Evolutionary conservation across 2,888 invertebrate species (phyloP).

Genomic region (Brachylomia viminalis): DNA sequence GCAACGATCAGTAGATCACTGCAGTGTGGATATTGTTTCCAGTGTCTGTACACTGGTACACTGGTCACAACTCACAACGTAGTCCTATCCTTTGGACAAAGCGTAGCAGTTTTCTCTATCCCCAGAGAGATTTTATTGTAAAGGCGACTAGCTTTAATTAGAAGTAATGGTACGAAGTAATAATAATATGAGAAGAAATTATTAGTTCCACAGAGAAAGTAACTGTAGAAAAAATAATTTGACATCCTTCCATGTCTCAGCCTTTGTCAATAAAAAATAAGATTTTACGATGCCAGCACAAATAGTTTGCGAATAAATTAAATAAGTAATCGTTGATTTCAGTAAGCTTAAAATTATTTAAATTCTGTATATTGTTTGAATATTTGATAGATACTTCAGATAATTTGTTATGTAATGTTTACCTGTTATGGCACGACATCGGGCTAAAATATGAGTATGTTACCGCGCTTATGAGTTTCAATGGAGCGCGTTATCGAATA

Average conservation of each 20-base stretch:
- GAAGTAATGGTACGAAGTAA: background rate
- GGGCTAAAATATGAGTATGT: background rate
- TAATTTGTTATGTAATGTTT: background rate
- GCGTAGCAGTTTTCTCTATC: background rate
- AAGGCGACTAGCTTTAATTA: background rate
- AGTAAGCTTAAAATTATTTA: background rate
- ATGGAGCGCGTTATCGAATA: too few species aligned
- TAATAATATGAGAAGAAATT: background rate
- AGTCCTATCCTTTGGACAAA: background rate
- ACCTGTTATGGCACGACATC: background rate
- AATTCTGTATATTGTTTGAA: background rate
- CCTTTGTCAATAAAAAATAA: background rate
- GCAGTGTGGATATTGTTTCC: conserved; percentile 12
- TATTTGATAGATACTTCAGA: background rate
- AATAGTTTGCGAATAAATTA: background rate
- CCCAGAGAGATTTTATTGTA: background rate
- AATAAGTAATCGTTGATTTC: background rate
- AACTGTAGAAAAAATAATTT: background rate
- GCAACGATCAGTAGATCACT: conserved; percentile 30
- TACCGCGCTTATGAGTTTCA: too few species aligned
- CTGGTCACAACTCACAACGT: background rate
- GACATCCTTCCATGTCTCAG: background rate
- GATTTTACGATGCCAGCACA: background rate
- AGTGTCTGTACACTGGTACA: background rate
- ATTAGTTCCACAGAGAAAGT: background rate